phyloP scores from a whole-genome alignment of 2,888 invertebrate genomes.

The Drosophila testacea region DNA sequence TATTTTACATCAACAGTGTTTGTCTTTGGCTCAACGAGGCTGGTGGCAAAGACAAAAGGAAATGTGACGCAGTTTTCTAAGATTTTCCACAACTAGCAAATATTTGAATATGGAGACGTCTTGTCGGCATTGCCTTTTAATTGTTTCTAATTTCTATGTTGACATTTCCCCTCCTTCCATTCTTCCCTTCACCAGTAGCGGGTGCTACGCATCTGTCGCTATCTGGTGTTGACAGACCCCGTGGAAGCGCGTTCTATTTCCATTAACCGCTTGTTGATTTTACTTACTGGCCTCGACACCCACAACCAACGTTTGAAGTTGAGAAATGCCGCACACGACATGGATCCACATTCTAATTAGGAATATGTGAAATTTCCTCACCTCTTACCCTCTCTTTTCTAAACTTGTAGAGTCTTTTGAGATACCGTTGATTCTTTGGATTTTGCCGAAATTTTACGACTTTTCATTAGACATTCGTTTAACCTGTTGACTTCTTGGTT shows the following conservation, averaged over 20 bases:
- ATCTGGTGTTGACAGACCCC: constrained; percentile 69
- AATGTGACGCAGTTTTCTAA: constrained; percentile 41
- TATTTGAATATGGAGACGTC: constrained; percentile 54
- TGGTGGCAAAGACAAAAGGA: constrained; percentile 4
- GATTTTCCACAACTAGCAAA: constrained; percentile 61
- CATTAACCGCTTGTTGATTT: constrained; percentile 48
- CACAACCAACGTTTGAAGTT: constrained; percentile 44
- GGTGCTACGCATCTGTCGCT: constrained; percentile 43
- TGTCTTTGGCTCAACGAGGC: neutral
- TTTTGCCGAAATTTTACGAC: constrained; percentile 46
- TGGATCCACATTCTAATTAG: constrained; percentile 62
- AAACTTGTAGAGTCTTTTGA: constrained; percentile 20
- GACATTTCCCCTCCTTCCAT: constrained; percentile 43
- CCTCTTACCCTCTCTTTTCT: neutral
- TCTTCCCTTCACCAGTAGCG: constrained; percentile 2
- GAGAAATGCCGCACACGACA: constrained; percentile 42
- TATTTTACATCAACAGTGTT: constrained; percentile 6
- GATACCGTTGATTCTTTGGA: constrained; percentile 26
- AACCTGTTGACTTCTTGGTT: constrained; percentile 46
- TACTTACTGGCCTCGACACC: constrained; percentile 14
- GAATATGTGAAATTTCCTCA: constrained; percentile 34
- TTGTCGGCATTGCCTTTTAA: constrained; percentile 66
- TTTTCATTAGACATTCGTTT: constrained; percentile 46
- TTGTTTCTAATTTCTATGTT: constrained; percentile 74
- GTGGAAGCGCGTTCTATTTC: constrained; percentile 51